Percentiles rank a stretch among this genome's conserved stretches.
These are phyloP conservation scores for Onthophagus taurus DNA, from an alignment of 1,140 invertebrate species.

Conservation along the genomic window DNA sequence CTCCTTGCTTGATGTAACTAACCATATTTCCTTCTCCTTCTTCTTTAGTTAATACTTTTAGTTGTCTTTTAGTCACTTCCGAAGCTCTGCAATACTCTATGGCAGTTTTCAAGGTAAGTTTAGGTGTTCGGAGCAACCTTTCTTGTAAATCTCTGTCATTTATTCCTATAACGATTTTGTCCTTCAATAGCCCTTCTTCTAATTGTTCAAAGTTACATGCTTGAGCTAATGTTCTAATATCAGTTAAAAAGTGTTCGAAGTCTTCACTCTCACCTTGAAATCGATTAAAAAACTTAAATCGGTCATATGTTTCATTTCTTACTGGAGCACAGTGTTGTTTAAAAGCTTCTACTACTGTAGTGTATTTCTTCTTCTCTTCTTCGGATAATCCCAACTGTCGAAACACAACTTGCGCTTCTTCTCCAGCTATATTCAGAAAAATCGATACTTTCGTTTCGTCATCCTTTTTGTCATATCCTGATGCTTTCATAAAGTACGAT, in stretches of 20 bases:
- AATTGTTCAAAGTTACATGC: slow-evolving; percentile 21
- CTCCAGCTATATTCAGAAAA: slow-evolving; percentile 25
- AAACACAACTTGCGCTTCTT: slow-evolving; percentile 26
- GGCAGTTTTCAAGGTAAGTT: slow-evolving; percentile 18
- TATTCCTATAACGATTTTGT: slow-evolving; percentile 11
- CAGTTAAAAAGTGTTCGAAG: slow-evolving; percentile 22
- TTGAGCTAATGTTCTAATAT: slow-evolving; percentile 17
- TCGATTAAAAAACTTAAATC: slow-evolving; percentile 16
- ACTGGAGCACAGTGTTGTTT: slow-evolving; percentile 28
- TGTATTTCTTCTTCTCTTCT: slow-evolving; percentile 19
- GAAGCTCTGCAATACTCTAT: slow-evolving; percentile 20
- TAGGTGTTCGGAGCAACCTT: slow-evolving; percentile 5
- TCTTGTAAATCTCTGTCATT: background rate
- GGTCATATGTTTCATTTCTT: slow-evolving; percentile 25
- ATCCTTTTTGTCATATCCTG: slow-evolving; percentile 17
- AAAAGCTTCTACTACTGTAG: slow-evolving; percentile 22
- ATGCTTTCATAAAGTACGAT: slow-evolving; percentile 19
- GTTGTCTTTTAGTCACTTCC: slow-evolving; percentile 21
- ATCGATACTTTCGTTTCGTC: slow-evolving; percentile 25
- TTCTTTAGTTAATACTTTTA: slow-evolving; percentile 11
- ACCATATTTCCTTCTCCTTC: background rate
- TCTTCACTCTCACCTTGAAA: slow-evolving; percentile 20
- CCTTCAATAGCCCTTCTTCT: slow-evolving; percentile 16
- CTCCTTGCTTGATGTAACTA: no score
- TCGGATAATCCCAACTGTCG: slow-evolving; percentile 23